These are phyloP conservation scores for Psophia crepitans DNA, from an alignment of 2,113 vertebrate genomes.

Conservation along the genomic window DNA sequence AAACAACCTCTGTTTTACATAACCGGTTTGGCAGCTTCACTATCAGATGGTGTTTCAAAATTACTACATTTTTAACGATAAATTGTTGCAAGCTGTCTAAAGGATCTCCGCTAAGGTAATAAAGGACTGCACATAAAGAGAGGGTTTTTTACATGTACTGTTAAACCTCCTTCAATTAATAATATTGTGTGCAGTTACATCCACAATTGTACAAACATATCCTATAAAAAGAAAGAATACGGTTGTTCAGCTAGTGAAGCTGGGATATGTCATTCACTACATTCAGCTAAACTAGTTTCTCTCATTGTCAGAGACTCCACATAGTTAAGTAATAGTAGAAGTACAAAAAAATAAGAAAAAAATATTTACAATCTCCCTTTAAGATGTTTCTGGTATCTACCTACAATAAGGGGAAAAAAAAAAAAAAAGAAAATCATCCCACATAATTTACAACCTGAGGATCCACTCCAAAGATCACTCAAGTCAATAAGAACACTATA, in stretches of 20 bases:
- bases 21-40: background rate
- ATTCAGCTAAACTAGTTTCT: background rate
- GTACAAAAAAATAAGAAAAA: background rate
- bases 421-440: background rate
- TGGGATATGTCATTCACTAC: background rate
- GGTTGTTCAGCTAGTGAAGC: background rate
- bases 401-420: background rate
- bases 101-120: background rate
- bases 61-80: background rate
- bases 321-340: background rate
- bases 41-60: background rate
- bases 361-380: background rate
- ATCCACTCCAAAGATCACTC: background rate
- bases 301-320: background rate
- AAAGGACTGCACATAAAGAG: background rate
- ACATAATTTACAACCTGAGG: background rate
- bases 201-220: background rate
- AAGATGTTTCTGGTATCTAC: background rate
- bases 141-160: background rate
- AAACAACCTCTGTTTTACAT: background rate
- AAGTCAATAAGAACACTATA: background rate
- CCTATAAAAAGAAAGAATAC: background rate
- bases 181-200: background rate
- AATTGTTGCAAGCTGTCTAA: background rate
- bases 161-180: background rate